A percentile compares a stretch with the other conserved stretches of the same genome.
Conservation (phyloP, 2,113 vertebrate genomes). For the Anguilla japonica region DNA sequence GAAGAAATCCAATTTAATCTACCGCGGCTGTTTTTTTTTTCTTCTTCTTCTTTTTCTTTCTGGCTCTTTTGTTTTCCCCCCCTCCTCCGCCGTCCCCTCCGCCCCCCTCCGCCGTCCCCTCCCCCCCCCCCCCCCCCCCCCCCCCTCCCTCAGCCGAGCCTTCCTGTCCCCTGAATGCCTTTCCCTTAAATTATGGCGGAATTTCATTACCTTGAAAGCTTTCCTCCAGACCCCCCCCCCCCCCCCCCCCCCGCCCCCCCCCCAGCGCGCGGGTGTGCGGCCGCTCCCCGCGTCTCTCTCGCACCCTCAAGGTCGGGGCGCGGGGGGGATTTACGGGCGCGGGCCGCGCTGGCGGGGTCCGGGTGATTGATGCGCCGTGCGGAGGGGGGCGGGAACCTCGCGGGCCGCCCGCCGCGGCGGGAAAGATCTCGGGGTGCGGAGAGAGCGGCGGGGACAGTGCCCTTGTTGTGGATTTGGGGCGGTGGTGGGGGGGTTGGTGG, state of each 20-base stretch:
- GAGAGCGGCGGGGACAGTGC: slow-evolving; percentile 49
- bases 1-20: slow-evolving; percentile 78
- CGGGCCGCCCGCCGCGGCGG: slow-evolving; percentile 60
- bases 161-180: slow-evolving; percentile 68
- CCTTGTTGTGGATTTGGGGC: slow-evolving; percentile 64
- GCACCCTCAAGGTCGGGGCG: slow-evolving; percentile 77
- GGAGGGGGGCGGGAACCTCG: slow-evolving; percentile 72
- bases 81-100: no score
- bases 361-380: slow-evolving; percentile 79
- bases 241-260: slow-evolving; percentile 43
- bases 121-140: slow-evolving; percentile 40
- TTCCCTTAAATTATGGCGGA: slow-evolving; percentile 78
- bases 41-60: slow-evolving; percentile 40
- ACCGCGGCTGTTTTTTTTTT: slow-evolving; percentile 46
- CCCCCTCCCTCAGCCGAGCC: no score
- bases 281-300: slow-evolving; percentile 76
- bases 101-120: slow-evolving; percentile 12
- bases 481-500: no score
- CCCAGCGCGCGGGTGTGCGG: slow-evolving; percentile 70
- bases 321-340: slow-evolving; percentile 70
- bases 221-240: slow-evolving; percentile 57
- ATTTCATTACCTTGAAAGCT: slow-evolving; percentile 85
- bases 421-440: slow-evolving; percentile 36
- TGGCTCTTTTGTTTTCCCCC: slow-evolving; percentile 30
- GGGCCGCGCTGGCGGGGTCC: slow-evolving; percentile 62